Base-by-base conservation (phyloP, 53 echinoderm and acorn worm genomes). In the Stichopus horrens region DNA sequence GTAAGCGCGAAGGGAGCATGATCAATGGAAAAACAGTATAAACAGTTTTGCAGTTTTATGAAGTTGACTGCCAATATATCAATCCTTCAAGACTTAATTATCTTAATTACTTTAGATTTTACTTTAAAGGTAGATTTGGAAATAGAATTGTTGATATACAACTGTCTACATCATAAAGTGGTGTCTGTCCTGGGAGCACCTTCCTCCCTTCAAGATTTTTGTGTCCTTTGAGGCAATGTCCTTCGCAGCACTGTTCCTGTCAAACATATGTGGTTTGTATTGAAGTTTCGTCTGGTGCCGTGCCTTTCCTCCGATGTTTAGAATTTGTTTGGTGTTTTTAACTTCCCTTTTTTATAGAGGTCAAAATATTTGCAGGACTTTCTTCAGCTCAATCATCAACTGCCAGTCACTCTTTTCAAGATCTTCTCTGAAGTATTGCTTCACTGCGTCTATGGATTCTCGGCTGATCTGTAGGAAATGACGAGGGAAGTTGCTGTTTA, bases 361-460 rank as follows among this genome's bases (percentile, higher is more conserved):
- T 97, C 97, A 97, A 90, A 97, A 86, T 54, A 97, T 95, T 74
- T 92, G 90, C 56, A 95, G 79, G 8, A 96, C 87, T 75, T 94
- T 99, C 90, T 96, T 99, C 59, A 99, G 90, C 87, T 99, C 96
- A 13, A 99, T 94, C 96, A 99, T 99, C 8, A 96, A 90, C 52
- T 94, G 99, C 99, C 99, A 99, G 88, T 99, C 99, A 5, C 89
- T 76, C 77, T 94, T 99, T 74, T 99, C 90, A n/a, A 99, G 89
- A 58, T 99, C 99, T 21, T 99, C 99, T 16, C 96, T 88, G 94
- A 99, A 99, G 89, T 95, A 94, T 74, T 93, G 86, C 80, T 99
- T 99, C 51, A 99, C 99, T 5, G 99, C 99, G 58, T 99, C 92
- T 73, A 99, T 99, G 68, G 99, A 99, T 73, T 99, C 95, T 74